Evolutionary conservation across 2,888 invertebrate genomes (phyloP), one percentile per base, ranked within the genome.

Genomic region (Eutolmus rufibarbis): DNA sequence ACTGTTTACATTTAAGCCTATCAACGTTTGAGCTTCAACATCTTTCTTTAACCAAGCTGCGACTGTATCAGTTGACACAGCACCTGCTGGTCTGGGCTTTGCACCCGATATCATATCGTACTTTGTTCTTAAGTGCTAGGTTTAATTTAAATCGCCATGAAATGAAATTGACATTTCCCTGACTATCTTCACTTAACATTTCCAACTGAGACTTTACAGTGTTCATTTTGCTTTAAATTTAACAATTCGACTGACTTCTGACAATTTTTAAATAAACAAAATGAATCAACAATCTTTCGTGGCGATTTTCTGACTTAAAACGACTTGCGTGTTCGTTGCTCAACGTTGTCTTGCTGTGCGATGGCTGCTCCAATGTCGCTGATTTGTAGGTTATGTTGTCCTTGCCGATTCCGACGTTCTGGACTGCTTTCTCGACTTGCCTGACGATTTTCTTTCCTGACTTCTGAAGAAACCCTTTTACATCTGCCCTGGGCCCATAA

Each of bases 61-160:
- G 9, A 34, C 76, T n/a, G 16, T n/a, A 9, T n/a, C 34, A 12
- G 3, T 14, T 8, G 28, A 66, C 28, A 0, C 28, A 66, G 23
- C 66, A 66, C 16, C 16, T 51, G 51, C 19, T 66, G 23, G 19
- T 28, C n/a, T 66, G 3, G 1, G 28, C 23, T 66, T 66, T 66
- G 28, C 66, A 31, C 28, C 76, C 0, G 16, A 37, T 1, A 34
- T 7, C 1, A 76, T 76, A 0, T 76, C 76, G 37, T 76, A 12
- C n/a, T 3, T n/a, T 76, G 0, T 28, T 31, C 31, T 76, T 28
- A 12, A 76, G 76, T 34, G 34, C 31, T 34, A 76, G 34, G 16
- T 76, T 76, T 37, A 76, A 76, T 76, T 76, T 76, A 34, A 76
- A 37, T 76, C 76, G 34, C 76, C 76, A 76, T 28, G 76, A n/a